Conservation (phyloP, 2,888 invertebrate species). For the Horisme vitalbata region DNA sequence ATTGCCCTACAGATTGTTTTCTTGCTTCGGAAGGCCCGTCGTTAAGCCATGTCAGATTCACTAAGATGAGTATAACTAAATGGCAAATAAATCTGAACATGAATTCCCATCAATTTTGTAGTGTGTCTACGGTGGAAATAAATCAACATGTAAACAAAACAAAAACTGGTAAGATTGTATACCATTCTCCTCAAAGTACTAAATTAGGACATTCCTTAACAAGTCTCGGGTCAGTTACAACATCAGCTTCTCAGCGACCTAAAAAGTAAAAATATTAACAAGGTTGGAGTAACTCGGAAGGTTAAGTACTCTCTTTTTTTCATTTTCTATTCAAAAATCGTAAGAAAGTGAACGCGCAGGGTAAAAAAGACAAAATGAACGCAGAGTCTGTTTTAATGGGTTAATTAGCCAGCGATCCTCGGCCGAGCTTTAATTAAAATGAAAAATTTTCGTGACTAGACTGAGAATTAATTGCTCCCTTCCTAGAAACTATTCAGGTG, state of each 20-base stretch:
- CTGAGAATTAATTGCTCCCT: conserved; percentile 75
- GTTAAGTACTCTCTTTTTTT: conserved; percentile 32
- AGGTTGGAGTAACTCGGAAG: conserved; percentile 6
- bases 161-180: too few relatives aligned
- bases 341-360: conserved; percentile 70
- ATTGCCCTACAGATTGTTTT: too few relatives aligned
- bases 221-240: conserved; percentile 1
- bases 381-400: conserved; percentile 79
- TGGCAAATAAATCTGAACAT: too few relatives aligned
- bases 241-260: neutral
- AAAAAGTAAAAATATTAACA: conserved; percentile 2
- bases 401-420: conserved; percentile 80
- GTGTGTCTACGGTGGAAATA: too few relatives aligned
- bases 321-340: conserved; percentile 66
- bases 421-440: conserved; percentile 80
- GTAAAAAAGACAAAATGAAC: conserved; percentile 72
- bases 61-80: too few relatives aligned
- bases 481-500: conserved; percentile 78
- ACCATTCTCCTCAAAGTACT: too few relatives aligned
- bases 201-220: too few relatives aligned
- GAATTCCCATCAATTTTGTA: too few relatives aligned
- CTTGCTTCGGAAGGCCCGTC: too few relatives aligned
- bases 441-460: conserved; percentile 80
- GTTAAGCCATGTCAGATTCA: too few relatives aligned
- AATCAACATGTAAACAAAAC: too few relatives aligned